Evolutionary conservation across 2,797 vertebrate genomes (phyloP), one percentile per base, ranked within the genome.

Genomic region (Microctenopoma lineatum): DNA sequence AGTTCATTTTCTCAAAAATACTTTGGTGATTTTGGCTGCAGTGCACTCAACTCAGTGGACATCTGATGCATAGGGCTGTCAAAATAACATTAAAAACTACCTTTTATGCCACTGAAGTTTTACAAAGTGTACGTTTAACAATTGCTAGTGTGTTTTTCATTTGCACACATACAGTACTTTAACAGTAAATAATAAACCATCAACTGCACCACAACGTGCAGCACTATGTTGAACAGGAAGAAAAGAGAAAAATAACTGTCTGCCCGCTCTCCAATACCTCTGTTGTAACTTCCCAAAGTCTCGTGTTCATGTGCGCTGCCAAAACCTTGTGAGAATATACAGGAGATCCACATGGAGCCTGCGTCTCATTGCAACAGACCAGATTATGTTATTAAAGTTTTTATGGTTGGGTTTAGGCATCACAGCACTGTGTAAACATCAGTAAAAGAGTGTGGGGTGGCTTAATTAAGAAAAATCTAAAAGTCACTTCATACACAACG

Each of bases 261-360:
- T 3, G 3, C 27, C 54, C 7, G 16, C 52, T 56, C 51, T 13
- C 38, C n/a, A 34, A 34, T 38, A 38, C 1, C 36, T 11, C 36
- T 38, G 10, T 38, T 38, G 25, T 5, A 70, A 60, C 65, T 79
- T 73, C 50, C 79, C 15, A 36, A 34, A 65, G 72, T 63, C 54
- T 71, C 2, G 7, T 46, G 47, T 51, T 73, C 45, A 42, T 21
- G 27, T 77, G 65, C 1, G 8, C 48, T 59, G 58, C 74, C 81
- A 78, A 41, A 18, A 14, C 39, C 15, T 42, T 42, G 39, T 10
- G 21, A 69, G 71, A 73, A 64, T 61, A 70, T 42, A 7, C 27
- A 10, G n/a, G 45, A 4, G 15, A 68, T 52, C 52, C 50, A 55
- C 2, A 2, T 41, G 41, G 10, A 70, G 56, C 36, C 54, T 47